Conservation (phyloP, 2,113 vertebrate species). For the Murina feae region DNA sequence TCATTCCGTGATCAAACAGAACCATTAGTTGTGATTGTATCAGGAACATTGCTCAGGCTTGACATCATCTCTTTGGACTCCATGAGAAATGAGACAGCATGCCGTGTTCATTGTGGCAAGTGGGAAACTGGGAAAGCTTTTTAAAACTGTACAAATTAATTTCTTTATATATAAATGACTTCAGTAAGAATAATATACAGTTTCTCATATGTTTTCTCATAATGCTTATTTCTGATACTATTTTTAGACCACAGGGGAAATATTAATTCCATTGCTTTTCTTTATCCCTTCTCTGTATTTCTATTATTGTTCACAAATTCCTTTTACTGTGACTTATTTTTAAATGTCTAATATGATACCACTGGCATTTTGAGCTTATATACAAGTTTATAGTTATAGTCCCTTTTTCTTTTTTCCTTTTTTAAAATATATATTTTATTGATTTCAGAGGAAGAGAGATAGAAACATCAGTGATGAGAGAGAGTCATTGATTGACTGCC, state of each 20-base stretch:
- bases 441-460: too few relatives aligned
- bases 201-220: not conserved
- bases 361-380: not conserved
- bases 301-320: not conserved
- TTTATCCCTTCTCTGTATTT: not conserved
- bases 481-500: too few relatives aligned
- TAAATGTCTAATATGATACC: not conserved
- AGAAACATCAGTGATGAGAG: too few relatives aligned
- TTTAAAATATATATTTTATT: too few relatives aligned
- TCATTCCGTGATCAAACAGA: slow-evolving; percentile 49
- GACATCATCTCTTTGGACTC: not conserved
- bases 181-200: not conserved
- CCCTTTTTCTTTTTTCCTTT: not conserved
- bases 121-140: not conserved
- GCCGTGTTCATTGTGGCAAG: not conserved
- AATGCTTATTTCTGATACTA: slow-evolving; percentile 3
- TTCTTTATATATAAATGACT: not conserved
- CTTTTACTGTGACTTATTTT: not conserved
- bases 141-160: not conserved
- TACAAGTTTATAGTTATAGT: not conserved
- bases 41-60: not conserved
- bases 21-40: not conserved
- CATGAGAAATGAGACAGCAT: not conserved
- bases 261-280: not conserved
- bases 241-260: slow-evolving; percentile 22